Percentiles rank a stretch among this genome's conserved stretches.
These are phyloP conservation scores for Rhogogaster chlorosoma DNA, from an alignment of 2,888 invertebrate genomes.

Conservation along the genomic window DNA sequence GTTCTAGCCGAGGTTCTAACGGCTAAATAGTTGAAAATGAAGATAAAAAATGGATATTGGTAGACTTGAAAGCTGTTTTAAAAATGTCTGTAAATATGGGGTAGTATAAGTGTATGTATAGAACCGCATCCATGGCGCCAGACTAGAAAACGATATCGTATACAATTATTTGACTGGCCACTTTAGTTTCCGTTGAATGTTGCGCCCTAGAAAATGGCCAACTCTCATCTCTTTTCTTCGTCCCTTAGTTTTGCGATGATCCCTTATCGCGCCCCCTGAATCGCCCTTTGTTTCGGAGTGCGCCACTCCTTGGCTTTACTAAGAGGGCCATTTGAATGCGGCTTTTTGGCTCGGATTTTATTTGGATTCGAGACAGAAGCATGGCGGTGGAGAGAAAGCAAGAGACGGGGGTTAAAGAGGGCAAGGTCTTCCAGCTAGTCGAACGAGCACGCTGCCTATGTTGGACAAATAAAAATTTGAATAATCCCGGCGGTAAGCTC, in stretches of 20 bases:
- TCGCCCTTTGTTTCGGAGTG: conserved; percentile 37
- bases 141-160: not conserved
- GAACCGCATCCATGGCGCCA: not conserved
- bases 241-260: conserved; percentile 40
- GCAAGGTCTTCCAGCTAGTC: conserved; percentile 23
- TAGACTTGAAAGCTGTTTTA: not conserved
- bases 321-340: conserved; percentile 45
- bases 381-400: not conserved
- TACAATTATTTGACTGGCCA: conserved; percentile 32
- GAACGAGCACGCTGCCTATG: conserved; percentile 41
- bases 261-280: conserved; percentile 32
- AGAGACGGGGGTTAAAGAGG: not conserved
- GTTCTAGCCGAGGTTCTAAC: not conserved
- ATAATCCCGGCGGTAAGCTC: conserved; percentile 64
- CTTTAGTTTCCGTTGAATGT: conserved; percentile 18
- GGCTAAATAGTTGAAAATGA: not conserved
- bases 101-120: not conserved
- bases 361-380: conserved; percentile 26
- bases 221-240: not conserved
- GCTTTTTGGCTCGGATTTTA: conserved; percentile 37
- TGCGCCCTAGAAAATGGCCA: not conserved
- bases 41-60: not conserved
- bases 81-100: not conserved
- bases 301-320: conserved; percentile 6
- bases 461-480: conserved; percentile 68